These are phyloP conservation scores for Hyposmocoma kahamanoa DNA, from an alignment of 1,140 invertebrate species.

Conservation along the genomic window DNA sequence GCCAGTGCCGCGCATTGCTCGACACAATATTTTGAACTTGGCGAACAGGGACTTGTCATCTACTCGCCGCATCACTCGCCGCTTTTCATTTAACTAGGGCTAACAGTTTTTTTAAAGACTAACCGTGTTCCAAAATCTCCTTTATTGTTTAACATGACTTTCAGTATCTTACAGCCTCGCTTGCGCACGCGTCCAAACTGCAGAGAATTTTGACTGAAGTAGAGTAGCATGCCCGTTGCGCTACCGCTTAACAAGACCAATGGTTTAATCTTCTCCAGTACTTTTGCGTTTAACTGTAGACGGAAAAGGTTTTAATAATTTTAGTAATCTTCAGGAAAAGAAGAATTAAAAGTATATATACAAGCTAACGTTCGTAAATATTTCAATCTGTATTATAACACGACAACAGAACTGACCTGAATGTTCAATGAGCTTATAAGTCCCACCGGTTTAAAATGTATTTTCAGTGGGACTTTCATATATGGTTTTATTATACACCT, in stretches of 20 bases:
- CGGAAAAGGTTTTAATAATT: neutral
- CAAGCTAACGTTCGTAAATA: neutral
- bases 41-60: too few species aligned
- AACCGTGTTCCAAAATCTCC: conserved; percentile 57
- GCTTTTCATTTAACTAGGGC: too few species aligned
- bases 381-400: neutral
- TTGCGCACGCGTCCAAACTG: conserved; percentile 59
- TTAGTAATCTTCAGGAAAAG: neutral
- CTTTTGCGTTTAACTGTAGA: conserved; percentile 54
- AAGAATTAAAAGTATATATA: neutral
- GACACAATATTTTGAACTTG: too few species aligned
- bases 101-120: too few species aligned
- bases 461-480: conserved; percentile 51
- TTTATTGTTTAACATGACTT: conserved; percentile 58
- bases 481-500: conserved; percentile 50
- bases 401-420: conserved; percentile 31
- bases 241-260: conserved; percentile 48
- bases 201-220: conserved; percentile 51
- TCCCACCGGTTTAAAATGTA: conserved; percentile 60
- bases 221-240: conserved; percentile 52
- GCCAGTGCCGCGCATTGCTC: too few species aligned
- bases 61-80: too few species aligned
- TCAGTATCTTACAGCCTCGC: conserved; percentile 51
- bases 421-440: conserved; percentile 52
- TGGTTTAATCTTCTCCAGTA: conserved; percentile 46